phyloP scores from a whole-genome alignment of 2,888 invertebrate species.

The Tenthredo livida region DNA sequence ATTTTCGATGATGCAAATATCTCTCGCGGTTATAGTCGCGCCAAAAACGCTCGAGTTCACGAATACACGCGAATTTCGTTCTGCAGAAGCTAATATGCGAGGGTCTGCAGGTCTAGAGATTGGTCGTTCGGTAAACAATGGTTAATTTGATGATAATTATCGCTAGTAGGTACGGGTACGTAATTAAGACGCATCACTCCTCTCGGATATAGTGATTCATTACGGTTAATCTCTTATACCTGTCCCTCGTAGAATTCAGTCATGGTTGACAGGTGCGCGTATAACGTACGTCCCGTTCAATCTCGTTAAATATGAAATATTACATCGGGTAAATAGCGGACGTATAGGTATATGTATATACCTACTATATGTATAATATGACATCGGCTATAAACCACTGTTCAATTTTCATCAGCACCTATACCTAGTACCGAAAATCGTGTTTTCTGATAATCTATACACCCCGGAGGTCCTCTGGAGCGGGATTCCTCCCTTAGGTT shows the following conservation, averaged over 20 bases:
- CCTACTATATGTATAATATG: neutral
- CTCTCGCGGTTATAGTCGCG: neutral
- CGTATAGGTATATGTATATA: neutral
- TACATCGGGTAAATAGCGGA: neutral
- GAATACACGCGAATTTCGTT: neutral
- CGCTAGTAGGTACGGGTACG: slow-evolving; percentile 66
- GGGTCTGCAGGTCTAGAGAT: neutral
- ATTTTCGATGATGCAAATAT: neutral
- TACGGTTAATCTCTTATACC: slow-evolving; percentile 76
- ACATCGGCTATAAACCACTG: neutral
- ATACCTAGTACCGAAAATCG: neutral
- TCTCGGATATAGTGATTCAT: slow-evolving; percentile 74
- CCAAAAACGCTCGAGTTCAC: neutral
- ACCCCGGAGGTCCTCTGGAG: neutral
- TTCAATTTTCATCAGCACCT: slow-evolving; percentile 1
- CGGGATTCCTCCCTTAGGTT: neutral
- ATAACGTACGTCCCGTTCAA: slow-evolving; percentile 42
- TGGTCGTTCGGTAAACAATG: slow-evolving; percentile 73
- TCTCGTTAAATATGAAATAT: slow-evolving; percentile 51
- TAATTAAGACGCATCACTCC: slow-evolving; percentile 77
- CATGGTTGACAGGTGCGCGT: slow-evolving; percentile 69
- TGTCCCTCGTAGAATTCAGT: slow-evolving; percentile 70
- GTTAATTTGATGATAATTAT: slow-evolving; percentile 76
- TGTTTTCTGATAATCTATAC: slow-evolving; percentile 18
- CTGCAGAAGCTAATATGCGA: neutral